phyloP scores from a whole-genome alignment of 2,113 vertebrate species.

The Gallinago jamesoni region DNA sequence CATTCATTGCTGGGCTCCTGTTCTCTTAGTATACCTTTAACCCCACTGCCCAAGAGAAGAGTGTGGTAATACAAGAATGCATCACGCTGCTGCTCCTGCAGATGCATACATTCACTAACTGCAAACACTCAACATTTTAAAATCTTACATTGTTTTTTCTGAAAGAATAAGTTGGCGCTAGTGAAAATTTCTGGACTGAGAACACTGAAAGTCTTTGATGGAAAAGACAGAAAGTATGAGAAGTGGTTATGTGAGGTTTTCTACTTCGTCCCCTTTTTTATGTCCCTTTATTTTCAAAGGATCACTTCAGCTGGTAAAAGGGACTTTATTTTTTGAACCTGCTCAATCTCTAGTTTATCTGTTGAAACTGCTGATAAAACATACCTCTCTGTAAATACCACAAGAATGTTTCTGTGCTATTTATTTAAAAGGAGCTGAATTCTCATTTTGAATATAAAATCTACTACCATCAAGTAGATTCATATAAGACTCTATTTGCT shows the following conservation, averaged over 20 bases:
- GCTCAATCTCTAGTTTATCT: not conserved
- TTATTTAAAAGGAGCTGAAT: not conserved
- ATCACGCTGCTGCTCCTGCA: not conserved
- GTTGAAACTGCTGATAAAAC: not conserved
- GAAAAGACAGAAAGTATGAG: not conserved
- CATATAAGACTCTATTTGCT: not conserved
- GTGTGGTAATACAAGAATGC: not conserved
- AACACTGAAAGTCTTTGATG: not conserved
- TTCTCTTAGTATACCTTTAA: not conserved
- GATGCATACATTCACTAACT: not conserved
- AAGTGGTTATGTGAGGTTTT: not conserved
- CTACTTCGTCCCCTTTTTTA: not conserved
- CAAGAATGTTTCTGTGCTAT: not conserved
- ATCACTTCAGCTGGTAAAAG: not conserved
- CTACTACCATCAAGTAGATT: not conserved
- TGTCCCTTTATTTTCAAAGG: not conserved
- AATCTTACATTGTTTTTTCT: not conserved
- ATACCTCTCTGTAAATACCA: not conserved
- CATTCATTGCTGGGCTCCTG: not conserved
- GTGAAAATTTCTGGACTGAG: not conserved
- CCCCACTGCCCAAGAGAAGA: not conserved
- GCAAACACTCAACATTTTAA: not conserved
- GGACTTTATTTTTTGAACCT: not conserved
- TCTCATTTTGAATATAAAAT: constrained; percentile 19
- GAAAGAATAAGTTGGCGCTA: not conserved